These are phyloP conservation scores for Phylloscopus collybita DNA, from an alignment of 2,797 vertebrate genomes.

Conservation along the genomic window DNA sequence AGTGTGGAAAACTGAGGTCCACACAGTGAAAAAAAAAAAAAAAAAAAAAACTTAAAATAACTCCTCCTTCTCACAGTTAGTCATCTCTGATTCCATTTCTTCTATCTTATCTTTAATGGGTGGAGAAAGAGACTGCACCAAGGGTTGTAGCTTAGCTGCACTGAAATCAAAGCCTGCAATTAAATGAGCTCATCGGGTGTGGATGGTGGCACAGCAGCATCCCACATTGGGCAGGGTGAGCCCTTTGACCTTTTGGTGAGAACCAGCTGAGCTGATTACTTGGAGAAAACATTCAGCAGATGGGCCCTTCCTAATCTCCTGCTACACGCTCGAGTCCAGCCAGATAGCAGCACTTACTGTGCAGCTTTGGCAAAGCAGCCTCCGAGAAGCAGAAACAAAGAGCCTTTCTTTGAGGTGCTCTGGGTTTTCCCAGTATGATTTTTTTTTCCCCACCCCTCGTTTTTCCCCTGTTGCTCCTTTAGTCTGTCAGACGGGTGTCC, in stretches of 20 bases:
- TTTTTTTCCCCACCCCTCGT: not conserved
- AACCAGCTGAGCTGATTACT: not conserved
- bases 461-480: not conserved
- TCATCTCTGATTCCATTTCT: not conserved
- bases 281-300: conserved; percentile 31
- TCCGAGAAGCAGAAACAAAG: not conserved
- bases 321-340: not conserved
- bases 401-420: not conserved
- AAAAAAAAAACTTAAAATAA: not conserved
- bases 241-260: not conserved
- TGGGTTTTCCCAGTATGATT: not conserved
- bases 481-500: not conserved
- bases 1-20: not conserved
- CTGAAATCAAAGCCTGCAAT: not conserved
- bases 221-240: not conserved
- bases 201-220: not conserved
- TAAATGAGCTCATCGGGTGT: not conserved
- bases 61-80: not conserved
- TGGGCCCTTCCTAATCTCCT: conserved; percentile 1
- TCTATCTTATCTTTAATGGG: not conserved
- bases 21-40: not conserved
- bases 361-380: not conserved
- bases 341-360: not conserved
- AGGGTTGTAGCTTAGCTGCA: not conserved
- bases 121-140: not conserved